Base-by-base conservation (phyloP, 1,140 invertebrate species). In the Drosophila yakuba region DNA sequence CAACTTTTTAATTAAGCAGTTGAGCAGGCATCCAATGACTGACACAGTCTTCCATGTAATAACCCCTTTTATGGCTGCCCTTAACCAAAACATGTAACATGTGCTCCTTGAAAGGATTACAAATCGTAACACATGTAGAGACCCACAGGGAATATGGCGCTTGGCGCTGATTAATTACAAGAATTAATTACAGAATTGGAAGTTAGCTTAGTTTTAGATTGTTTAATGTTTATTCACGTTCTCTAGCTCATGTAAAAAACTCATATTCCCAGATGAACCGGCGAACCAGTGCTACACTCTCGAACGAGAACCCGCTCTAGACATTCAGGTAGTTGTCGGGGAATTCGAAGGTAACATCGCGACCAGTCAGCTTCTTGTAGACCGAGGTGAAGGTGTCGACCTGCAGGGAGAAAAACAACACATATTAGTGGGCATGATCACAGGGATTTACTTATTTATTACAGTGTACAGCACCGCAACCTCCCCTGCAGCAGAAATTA, bases 341-440 rank as follows among this genome's bases (percentile, higher is more conserved):
- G 94, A 99, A 99, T 95, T 99, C 98, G 93, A 99, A 99, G 68
- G 96, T 97, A 54, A 99, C 99, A 94, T 99, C 98, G 91, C 99
- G 98, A 78, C 98, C 98, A 77, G 99, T 99, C 73, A 99, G 93
- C 93, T 99, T 99, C 94, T 99, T 99, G 95, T 99, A 99, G 63
- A 99, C 98, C 72, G 97, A 96, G 80, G 97, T 96, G 94, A 99
- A 99, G 50, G 98, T 99, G 86, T 99, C 98, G 82, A 99, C 96
- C 98, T 99, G 94, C 69, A 88, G 93, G 90, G 50, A 44, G 54
- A 8, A 36, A 35, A 20, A 2, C 28, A 1, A 12, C 32, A 15
- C 25, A 38, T 25, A 39, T 72, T 57, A 78, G 59, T 66, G 8
- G 10, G 14, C 3, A 10, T 6, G 0, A 43, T 10, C 8, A 38